A percentile compares a stretch with the other conserved stretches of the same genome.
Evolutionary conservation across 2,113 vertebrate genomes (phyloP).

Genomic region (Dasypus novemcinctus): DNA sequence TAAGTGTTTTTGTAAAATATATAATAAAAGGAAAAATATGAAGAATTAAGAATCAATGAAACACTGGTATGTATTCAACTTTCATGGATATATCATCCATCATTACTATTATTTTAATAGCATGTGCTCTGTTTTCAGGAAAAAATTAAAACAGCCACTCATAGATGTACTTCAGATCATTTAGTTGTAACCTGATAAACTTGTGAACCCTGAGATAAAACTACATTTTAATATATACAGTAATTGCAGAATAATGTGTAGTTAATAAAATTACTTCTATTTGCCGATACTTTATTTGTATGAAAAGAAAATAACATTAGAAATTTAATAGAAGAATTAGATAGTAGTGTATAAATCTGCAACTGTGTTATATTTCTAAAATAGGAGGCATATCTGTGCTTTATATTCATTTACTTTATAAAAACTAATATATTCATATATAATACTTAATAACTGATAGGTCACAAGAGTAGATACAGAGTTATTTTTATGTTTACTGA

Average conservation of each 20-base stretch:
- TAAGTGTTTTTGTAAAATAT: background rate
- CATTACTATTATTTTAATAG: background rate
- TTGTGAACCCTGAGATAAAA: background rate
- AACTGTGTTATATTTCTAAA: slow-evolving; percentile 5
- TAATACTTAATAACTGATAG: slow-evolving; percentile 41
- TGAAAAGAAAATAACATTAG: background rate
- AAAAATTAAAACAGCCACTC: background rate
- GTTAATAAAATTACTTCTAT: background rate
- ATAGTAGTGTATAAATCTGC: background rate
- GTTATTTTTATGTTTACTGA: slow-evolving; percentile 48
- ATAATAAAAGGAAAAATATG: background rate
- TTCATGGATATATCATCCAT: background rate
- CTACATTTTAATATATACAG: background rate
- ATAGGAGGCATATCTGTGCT: background rate
- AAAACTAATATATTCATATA: slow-evolving; percentile 41
- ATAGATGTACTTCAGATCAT: background rate
- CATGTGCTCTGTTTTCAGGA: background rate
- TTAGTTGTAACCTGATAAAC: background rate
- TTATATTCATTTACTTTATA: background rate
- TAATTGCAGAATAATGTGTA: background rate
- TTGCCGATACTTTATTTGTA: background rate
- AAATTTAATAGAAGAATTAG: background rate
- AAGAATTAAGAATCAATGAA: background rate
- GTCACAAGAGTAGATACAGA: slow-evolving; percentile 22
- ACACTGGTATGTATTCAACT: background rate